A percentile compares a stretch with the other conserved stretches of the same genome.
phyloP scores from a whole-genome alignment of 2,888 invertebrate genomes.

The Mycalesis mineus region DNA sequence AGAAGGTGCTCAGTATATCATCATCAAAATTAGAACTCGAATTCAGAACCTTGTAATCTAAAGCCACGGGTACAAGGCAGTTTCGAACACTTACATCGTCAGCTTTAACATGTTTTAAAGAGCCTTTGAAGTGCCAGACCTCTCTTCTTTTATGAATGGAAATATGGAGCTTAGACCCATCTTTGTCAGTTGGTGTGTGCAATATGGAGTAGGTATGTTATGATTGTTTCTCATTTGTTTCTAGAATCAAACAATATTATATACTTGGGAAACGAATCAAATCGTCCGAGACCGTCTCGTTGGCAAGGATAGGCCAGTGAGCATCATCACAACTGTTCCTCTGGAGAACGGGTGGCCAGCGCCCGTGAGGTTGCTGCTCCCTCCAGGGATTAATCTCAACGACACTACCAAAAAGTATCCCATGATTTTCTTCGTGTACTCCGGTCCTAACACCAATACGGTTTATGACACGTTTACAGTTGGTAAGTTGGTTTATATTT shows the following conservation, averaged over 20 bases:
- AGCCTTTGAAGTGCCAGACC: too few species aligned
- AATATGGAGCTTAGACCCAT: too few species aligned
- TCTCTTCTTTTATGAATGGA: too few species aligned
- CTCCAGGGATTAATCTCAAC: constrained; percentile 81
- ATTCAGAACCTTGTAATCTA: too few species aligned
- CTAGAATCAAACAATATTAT: constrained; percentile 40
- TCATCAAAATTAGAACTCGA: too few species aligned
- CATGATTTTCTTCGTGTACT: constrained; percentile 87
- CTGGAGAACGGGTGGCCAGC: constrained; percentile 79
- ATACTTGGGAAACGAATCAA: constrained; percentile 80
- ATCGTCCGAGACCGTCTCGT: constrained; percentile 70
- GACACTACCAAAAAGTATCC: constrained; percentile 79
- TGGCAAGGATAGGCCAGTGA: constrained; percentile 70
- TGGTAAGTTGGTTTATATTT: constrained; percentile 55
- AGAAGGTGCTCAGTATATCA: too few species aligned
- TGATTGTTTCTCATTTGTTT: background rate
- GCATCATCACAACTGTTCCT: constrained; percentile 76
- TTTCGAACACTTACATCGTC: too few species aligned
- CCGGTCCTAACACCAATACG: constrained; percentile 89
- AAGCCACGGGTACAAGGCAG: too few species aligned
- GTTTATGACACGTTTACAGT: constrained; percentile 83
- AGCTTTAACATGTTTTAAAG: too few species aligned
- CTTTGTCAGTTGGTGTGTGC: too few species aligned
- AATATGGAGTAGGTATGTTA: too few species aligned
- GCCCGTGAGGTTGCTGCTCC: constrained; percentile 81